A percentile compares a stretch with the other conserved stretches of the same genome.
These are phyloP conservation scores for Carassius gibelio DNA, from an alignment of 2,113 vertebrate species.

Conservation along the genomic window DNA sequence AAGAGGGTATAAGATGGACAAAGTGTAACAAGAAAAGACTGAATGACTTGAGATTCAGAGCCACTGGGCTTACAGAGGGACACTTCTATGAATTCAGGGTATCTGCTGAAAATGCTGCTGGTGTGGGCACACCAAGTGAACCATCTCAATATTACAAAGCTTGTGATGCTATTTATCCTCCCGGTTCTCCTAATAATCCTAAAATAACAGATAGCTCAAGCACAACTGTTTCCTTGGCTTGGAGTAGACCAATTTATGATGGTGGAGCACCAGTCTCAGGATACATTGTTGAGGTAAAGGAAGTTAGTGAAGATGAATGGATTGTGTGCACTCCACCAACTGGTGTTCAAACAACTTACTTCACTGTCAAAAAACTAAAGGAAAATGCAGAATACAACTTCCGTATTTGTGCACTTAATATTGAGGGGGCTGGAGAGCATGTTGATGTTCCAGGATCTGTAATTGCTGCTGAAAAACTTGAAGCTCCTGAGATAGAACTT, in stretches of 20 bases:
- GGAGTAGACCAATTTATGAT: slow-evolving; percentile 96
- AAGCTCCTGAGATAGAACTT: slow-evolving; percentile 96
- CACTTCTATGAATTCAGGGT: slow-evolving; percentile 96
- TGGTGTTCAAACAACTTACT: slow-evolving; percentile 85
- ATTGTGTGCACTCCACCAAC: slow-evolving; percentile 83
- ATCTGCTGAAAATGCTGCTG: slow-evolving; percentile 96
- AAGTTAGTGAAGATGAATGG: slow-evolving; percentile 89
- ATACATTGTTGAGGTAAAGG: slow-evolving; percentile 90
- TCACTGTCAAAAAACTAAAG: slow-evolving; percentile 89
- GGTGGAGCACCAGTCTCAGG: slow-evolving; percentile 89
- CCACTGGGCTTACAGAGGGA: slow-evolving; percentile 87
- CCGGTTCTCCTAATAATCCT: slow-evolving; percentile 91
- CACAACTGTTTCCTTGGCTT: slow-evolving; percentile 88
- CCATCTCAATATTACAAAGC: slow-evolving; percentile 89
- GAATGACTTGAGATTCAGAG: slow-evolving; percentile 88
- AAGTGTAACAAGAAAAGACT: slow-evolving; percentile 97
- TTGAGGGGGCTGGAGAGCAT: slow-evolving; percentile 93
- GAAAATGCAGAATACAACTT: slow-evolving; percentile 96
- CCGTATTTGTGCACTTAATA: slow-evolving; percentile 92
- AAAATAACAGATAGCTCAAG: slow-evolving; percentile 92
- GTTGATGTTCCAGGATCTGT: slow-evolving; percentile 85
- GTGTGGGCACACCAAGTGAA: slow-evolving; percentile 87
- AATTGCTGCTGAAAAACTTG: slow-evolving; percentile 85
- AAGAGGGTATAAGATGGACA: slow-evolving; percentile 93
- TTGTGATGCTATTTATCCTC: slow-evolving; percentile 91